A percentile compares a stretch with the other conserved stretches of the same genome.
Conservation (phyloP, 1,140 invertebrate species). For the Platyscapa corneri region DNA sequence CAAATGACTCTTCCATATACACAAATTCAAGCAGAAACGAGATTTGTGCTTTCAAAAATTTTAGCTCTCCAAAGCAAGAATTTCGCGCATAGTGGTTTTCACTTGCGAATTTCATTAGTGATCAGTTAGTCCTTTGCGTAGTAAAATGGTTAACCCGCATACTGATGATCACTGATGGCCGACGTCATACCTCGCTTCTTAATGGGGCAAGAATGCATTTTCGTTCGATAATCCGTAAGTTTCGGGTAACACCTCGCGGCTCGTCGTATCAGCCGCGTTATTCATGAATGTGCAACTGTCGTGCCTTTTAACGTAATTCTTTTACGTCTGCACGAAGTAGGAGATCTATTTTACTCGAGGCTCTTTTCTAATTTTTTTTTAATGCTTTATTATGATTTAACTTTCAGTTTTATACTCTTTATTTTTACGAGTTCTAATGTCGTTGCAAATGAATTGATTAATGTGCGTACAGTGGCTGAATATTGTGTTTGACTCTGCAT, state of each 20-base stretch:
- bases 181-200: neutral
- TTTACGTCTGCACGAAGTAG: neutral
- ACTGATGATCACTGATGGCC: slow-evolving; percentile 28
- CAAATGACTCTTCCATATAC: too few relatives aligned
- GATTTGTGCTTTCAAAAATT: neutral
- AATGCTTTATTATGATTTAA: neutral
- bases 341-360: neutral
- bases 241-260: neutral
- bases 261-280: neutral
- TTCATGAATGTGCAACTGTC: neutral
- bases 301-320: neutral
- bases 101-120: slow-evolving; percentile 39
- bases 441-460: too few relatives aligned
- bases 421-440: neutral
- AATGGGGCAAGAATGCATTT: slow-evolving; percentile 2
- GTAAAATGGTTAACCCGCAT: slow-evolving; percentile 34
- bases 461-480: too few relatives aligned
- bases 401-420: neutral
- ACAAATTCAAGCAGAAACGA: neutral
- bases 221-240: slow-evolving; percentile 34
- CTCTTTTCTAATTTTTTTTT: neutral
- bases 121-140: neutral
- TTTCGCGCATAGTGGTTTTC: neutral
- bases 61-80: neutral
- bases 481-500: too few relatives aligned